phyloP scores from a whole-genome alignment of 2,113 vertebrate genomes.

The Sebastes schlegelii region DNA sequence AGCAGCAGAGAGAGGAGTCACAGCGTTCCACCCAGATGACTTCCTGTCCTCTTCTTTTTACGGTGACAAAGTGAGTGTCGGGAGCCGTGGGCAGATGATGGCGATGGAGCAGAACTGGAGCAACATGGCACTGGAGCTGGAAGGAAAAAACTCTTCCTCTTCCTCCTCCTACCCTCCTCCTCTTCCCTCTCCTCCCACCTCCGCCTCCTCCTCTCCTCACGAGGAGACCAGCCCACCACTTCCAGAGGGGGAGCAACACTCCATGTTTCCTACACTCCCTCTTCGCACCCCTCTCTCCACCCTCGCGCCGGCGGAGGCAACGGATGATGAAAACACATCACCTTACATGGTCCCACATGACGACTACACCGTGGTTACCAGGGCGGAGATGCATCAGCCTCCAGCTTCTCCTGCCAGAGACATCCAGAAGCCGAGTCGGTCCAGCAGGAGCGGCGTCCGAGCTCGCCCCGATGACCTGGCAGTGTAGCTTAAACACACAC shows the following conservation, averaged over 20 bases:
- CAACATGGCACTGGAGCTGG: constrained; percentile 80
- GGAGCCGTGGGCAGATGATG: constrained; percentile 67
- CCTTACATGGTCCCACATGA: constrained; percentile 20
- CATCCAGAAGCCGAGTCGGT: constrained; percentile 83
- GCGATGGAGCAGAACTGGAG: constrained; percentile 86
- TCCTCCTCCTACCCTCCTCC: constrained; percentile 63
- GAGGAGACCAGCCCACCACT: constrained; percentile 59
- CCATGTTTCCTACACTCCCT: constrained; percentile 67
- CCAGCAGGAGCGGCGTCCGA: constrained; percentile 85
- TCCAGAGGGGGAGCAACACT: constrained; percentile 64
- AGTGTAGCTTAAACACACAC: constrained; percentile 83
- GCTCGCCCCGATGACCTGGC: constrained; percentile 90
- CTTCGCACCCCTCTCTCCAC: constrained; percentile 69
- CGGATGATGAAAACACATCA: constrained; percentile 57
- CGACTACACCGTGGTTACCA: constrained; percentile 75
- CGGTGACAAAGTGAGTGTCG: constrained; percentile 68
- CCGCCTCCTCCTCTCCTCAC: constrained; percentile 69
- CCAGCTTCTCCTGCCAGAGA: constrained; percentile 77
- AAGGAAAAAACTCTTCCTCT: constrained; percentile 67
- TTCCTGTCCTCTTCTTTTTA: constrained; percentile 67
- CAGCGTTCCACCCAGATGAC: constrained; percentile 60
- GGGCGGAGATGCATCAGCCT: constrained; percentile 87
- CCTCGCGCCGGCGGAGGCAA: constrained; percentile 46
- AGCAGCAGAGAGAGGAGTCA: constrained; percentile 25
- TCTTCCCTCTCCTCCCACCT: constrained; percentile 52